A percentile compares a stretch with the other conserved stretches of the same genome.
Conservation (phyloP, 2,113 vertebrate genomes). For the Platichthys stellatus region DNA sequence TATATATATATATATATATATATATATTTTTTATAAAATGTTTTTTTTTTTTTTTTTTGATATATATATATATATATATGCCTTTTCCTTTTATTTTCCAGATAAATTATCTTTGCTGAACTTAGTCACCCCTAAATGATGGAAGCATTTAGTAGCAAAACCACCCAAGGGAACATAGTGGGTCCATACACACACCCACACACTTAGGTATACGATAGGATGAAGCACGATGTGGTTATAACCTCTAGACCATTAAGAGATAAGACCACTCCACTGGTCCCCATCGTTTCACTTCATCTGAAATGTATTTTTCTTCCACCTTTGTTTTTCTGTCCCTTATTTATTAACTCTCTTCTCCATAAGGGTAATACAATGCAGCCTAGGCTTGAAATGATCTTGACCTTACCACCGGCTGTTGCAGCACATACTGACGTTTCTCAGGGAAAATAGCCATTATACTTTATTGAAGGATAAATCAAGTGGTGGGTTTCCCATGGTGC, state of each 20-base stretch:
- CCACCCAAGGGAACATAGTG: not conserved
- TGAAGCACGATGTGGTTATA: slow-evolving; percentile 58
- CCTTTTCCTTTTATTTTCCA: not conserved
- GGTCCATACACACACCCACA: slow-evolving; percentile 6
- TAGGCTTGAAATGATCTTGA: slow-evolving; percentile 70
- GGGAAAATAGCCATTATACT: slow-evolving; percentile 55
- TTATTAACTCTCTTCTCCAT: slow-evolving; percentile 58
- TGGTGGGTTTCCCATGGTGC: slow-evolving; percentile 13
- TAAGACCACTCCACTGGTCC: slow-evolving; percentile 70
- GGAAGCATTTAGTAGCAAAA: slow-evolving; percentile 15
- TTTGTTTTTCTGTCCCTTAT: slow-evolving; percentile 56
- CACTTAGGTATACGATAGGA: not conserved
- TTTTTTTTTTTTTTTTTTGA: no score
- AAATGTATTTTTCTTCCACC: slow-evolving; percentile 50
- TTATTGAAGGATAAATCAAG: slow-evolving; percentile 60
- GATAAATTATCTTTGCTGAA: slow-evolving; percentile 4
- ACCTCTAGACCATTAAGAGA: slow-evolving; percentile 64
- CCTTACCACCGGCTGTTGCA: slow-evolving; percentile 64
- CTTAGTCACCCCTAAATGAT: not conserved
- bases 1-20: no score
- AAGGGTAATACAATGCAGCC: slow-evolving; percentile 73
- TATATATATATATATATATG: no score
- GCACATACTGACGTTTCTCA: slow-evolving; percentile 47
- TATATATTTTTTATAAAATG: no score
- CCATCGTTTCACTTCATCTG: slow-evolving; percentile 71